Percentiles rank a stretch among this genome's conserved stretches.
phyloP scores from a whole-genome alignment of 2,113 vertebrate genomes.

The Engraulis encrasicolus region DNA sequence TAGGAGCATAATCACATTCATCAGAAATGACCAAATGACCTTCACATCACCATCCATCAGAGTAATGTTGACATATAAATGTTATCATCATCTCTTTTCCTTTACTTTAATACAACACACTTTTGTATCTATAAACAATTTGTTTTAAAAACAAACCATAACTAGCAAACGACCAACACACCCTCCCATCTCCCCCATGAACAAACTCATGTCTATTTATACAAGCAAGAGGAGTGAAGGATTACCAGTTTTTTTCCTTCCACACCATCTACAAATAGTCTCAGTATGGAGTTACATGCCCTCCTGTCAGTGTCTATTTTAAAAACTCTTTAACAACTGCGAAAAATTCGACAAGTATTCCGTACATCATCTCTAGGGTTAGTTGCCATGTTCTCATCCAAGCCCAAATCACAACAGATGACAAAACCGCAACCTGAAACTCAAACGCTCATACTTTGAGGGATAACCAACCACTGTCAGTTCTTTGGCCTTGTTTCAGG shows the following conservation, averaged over 20 bases:
- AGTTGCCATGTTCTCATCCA: conserved; percentile 10
- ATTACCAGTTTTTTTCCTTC: conserved; percentile 56
- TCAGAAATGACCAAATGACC: neutral
- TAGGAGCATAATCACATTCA: neutral
- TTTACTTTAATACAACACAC: neutral
- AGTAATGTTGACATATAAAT: too few relatives aligned
- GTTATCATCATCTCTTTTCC: too few relatives aligned
- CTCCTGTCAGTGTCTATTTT: conserved; percentile 36
- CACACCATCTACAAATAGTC: conserved; percentile 55
- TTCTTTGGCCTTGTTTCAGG: neutral
- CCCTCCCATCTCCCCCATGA: conserved; percentile 45
- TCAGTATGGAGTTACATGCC: conserved; percentile 49
- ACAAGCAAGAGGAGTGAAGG: conserved; percentile 54
- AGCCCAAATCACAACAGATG: conserved; percentile 11
- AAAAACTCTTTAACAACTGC: conserved; percentile 38
- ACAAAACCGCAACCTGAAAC: neutral
- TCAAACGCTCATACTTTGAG: neutral
- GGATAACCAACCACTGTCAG: neutral
- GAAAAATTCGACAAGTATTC: conserved; percentile 22
- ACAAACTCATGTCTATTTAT: conserved; percentile 63
- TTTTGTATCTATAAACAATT: too few relatives aligned
- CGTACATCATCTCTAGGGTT: conserved; percentile 19
- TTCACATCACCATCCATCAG: neutral
- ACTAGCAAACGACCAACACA: conserved; percentile 60
- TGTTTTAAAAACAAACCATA: conserved; percentile 70